These are phyloP conservation scores for Mormyrus iriodes DNA, from an alignment of 2,113 vertebrate species.

Conservation along the genomic window DNA sequence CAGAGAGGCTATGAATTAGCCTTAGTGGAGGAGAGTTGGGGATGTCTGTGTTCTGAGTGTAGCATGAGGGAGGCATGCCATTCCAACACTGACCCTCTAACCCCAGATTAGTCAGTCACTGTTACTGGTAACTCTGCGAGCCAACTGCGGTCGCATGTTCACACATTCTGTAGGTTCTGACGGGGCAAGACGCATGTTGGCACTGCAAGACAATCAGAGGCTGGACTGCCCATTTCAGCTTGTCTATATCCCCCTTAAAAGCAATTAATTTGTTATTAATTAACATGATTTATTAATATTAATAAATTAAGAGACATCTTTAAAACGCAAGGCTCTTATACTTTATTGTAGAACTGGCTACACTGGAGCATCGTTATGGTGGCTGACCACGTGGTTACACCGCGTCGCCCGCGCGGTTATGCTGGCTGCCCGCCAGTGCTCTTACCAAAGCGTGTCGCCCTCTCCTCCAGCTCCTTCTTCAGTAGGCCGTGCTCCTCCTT, in stretches of 20 bases:
- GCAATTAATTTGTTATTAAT: too few species aligned
- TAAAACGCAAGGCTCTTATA: neutral
- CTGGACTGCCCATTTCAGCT: neutral
- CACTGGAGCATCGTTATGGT: neutral
- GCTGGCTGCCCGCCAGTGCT: neutral
- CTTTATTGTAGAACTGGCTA: neutral
- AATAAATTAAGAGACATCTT: neutral
- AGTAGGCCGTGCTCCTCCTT: constrained; percentile 67
- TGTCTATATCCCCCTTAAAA: neutral
- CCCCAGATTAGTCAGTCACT: neutral
- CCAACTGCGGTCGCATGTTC: neutral
- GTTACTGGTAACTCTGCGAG: neutral
- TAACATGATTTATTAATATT: too few species aligned
- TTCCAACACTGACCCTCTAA: neutral
- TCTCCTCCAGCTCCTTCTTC: constrained; percentile 66
- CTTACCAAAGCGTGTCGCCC: constrained; percentile 70
- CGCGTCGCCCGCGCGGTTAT: neutral
- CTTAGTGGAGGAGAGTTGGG: neutral
- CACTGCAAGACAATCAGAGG: neutral
- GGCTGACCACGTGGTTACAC: neutral
- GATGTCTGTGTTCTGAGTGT: neutral
- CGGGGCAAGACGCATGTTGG: neutral
- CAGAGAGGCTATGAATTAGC: neutral
- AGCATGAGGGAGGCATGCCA: neutral
- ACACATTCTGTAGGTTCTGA: neutral